phyloP scores from a whole-genome alignment of 2,888 invertebrate genomes.

The Pterostichus madidus region DNA sequence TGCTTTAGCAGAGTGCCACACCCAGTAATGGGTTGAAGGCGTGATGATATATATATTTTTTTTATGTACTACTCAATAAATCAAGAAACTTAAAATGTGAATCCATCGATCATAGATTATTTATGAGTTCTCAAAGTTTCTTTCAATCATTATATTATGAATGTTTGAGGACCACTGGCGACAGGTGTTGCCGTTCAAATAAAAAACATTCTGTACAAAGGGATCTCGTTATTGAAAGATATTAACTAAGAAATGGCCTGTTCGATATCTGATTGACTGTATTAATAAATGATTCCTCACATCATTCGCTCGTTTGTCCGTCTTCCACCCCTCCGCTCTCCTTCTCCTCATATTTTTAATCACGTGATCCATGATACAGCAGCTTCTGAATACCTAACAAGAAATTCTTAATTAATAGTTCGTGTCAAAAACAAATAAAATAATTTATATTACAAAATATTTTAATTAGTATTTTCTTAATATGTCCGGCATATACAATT shows the following conservation, averaged over 20 bases:
- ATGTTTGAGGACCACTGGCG: slow-evolving; percentile 16
- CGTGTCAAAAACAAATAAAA: slow-evolving; percentile 47
- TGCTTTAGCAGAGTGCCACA: too few relatives aligned
- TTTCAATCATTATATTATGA: neutral
- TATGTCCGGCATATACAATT: too few relatives aligned
- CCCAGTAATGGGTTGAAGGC: too few relatives aligned
- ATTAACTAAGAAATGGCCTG: slow-evolving; percentile 58
- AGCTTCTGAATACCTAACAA: slow-evolving; percentile 21
- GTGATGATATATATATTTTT: too few relatives aligned
- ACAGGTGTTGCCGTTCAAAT: slow-evolving; percentile 47
- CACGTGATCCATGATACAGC: slow-evolving; percentile 51
- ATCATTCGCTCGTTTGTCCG: slow-evolving; percentile 31
- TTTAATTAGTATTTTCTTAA: slow-evolving; percentile 24
- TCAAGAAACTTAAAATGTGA: too few relatives aligned
- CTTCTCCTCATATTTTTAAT: slow-evolving; percentile 33
- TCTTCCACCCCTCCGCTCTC: neutral
- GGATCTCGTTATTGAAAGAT: slow-evolving; percentile 54
- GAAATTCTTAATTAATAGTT: slow-evolving; percentile 37
- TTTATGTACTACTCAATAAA: too few relatives aligned
- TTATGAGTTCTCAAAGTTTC: too few relatives aligned
- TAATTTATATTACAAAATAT: slow-evolving; percentile 34
- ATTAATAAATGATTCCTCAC: slow-evolving; percentile 59
- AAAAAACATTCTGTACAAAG: slow-evolving; percentile 48
- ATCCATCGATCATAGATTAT: too few relatives aligned
- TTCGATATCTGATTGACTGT: slow-evolving; percentile 61